Percentiles rank a stretch among this genome's conserved stretches.
These are phyloP conservation scores for Microdon myrmicae DNA, from an alignment of 2,888 invertebrate genomes.

Conservation along the genomic window DNA sequence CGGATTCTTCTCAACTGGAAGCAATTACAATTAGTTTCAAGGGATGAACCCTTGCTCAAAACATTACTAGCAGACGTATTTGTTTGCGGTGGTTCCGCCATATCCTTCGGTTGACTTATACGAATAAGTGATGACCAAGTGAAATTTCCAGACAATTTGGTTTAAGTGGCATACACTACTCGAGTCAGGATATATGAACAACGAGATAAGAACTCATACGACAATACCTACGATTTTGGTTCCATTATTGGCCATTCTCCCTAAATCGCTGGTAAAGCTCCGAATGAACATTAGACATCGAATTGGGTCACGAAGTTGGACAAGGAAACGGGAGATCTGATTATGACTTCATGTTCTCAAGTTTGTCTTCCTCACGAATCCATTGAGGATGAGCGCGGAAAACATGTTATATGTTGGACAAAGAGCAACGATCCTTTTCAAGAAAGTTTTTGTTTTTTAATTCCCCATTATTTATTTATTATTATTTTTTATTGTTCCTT, in stretches of 20 bases:
- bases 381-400: too few relatives aligned
- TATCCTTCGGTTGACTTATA: neutral
- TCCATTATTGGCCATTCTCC: conserved; percentile 9
- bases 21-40: conserved; percentile 1
- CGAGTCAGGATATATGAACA: too few relatives aligned
- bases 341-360: neutral
- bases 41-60: too few relatives aligned
- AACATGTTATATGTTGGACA: too few relatives aligned
- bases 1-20: neutral
- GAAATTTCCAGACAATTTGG: conserved; percentile 9
- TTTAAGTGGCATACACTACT: conserved; percentile 1
- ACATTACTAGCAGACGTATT: too few relatives aligned
- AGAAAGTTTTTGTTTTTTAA: neutral
- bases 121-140: conserved; percentile 3
- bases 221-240: conserved; percentile 7
- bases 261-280: conserved; percentile 11
- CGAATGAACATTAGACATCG: conserved; percentile 15
- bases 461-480: conserved; percentile 11
- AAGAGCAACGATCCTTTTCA: neutral
- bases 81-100: too few relatives aligned
- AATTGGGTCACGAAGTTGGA: too few relatives aligned
- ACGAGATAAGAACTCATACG: too few relatives aligned
- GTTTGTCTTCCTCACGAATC: neutral
- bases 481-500: conserved; percentile 8
- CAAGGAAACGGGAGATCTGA: neutral